Evolutionary conservation across 2,113 vertebrate species (phyloP), one percentile per base, ranked within the genome.

Genomic region (Microcebus murinus): DNA sequence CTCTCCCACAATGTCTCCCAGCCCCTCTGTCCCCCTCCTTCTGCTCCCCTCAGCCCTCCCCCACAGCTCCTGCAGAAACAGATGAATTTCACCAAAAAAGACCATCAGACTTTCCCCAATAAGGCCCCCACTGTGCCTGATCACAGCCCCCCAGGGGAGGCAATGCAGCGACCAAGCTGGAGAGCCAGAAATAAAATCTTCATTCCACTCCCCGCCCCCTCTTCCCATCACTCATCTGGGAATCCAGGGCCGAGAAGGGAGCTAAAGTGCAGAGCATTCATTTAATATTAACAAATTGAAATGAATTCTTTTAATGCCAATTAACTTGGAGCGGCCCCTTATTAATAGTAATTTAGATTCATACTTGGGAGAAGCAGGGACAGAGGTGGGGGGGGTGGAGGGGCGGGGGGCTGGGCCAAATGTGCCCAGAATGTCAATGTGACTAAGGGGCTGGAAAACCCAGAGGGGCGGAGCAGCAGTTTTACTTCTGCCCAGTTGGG

Each of bases 221-320:
- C 31, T 96, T 85, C 63, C 94, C 96, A 97, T 98, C 94, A 97
- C 83, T 98, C 97, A 98, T 97, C 95, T 82, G 95, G 97, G 97
- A 97, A 93, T 95, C 97, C 95, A 83, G 94, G 96, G 80, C 3
- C 11, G 95, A 94, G 94, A 95, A 92, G 71, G 84, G 96, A 97
- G 96, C 96, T 83, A 79, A 96, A 96, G 95, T 95, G 95, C 97
- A 94, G 79, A 86, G 91, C 34, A 31, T 98, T 98, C 97, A 98
- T 98, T 98, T 97, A 97, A 98, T 98, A 98, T 98, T 98, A 98
- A 98, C 97, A 98, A 98, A 98, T 97, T 97, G 98, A 98, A 98
- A 98, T 97, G 98, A 98, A 98, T 98, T 98, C 97, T 98, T 98
- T 97, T 97, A 98, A 98, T 96, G 98, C 97, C 98, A 98, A 98